A percentile compares a stretch with the other conserved stretches of the same genome.
Evolutionary conservation across 2,113 vertebrate species (phyloP).

Genomic region (Vulpes lagopus): DNA sequence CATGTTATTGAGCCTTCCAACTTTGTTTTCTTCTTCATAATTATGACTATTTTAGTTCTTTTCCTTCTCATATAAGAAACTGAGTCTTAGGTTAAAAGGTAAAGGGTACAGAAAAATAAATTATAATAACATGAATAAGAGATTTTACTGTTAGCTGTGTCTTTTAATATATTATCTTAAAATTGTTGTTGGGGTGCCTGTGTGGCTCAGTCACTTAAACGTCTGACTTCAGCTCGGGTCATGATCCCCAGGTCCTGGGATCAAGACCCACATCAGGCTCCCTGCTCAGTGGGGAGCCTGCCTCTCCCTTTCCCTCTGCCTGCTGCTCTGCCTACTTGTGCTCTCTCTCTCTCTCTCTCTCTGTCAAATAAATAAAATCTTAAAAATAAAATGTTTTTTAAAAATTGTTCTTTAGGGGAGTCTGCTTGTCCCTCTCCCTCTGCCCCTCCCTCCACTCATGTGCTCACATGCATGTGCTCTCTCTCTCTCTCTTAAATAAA

Average conservation of each 20-base stretch:
- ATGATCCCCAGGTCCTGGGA: background rate
- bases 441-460: too few species aligned
- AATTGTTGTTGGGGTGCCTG: background rate
- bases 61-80: background rate
- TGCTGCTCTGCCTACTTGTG: background rate
- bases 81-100: background rate
- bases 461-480: too few species aligned
- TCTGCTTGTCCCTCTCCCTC: too few species aligned
- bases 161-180: background rate
- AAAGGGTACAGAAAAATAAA: background rate
- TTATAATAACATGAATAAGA: background rate
- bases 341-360: background rate
- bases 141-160: background rate
- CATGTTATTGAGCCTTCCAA: background rate
- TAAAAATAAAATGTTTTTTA: background rate
- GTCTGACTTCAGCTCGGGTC: background rate
- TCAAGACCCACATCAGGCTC: background rate
- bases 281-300: background rate
- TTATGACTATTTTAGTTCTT: background rate
- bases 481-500: too few species aligned
- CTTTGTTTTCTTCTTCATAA: background rate
- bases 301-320: background rate
- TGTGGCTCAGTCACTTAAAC: background rate
- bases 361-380: background rate
- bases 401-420: background rate